A percentile compares a stretch with the other conserved stretches of the same genome.
Evolutionary conservation across 92 coral and sea anemone species (phyloP).

Genomic region (Chrysogorgia sp.): DNA sequence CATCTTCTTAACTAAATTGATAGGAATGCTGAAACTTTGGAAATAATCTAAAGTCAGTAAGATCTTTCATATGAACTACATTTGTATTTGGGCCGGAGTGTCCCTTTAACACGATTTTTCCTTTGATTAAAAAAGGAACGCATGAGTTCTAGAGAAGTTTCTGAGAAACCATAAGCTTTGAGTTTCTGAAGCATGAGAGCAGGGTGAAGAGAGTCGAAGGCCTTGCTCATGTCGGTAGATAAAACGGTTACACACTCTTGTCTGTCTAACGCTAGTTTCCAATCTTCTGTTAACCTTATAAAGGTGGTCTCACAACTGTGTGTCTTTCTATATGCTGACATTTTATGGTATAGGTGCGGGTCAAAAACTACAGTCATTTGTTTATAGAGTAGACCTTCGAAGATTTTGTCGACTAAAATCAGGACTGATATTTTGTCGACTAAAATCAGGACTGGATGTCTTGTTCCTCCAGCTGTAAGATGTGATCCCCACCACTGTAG

Average conservation of each 20-base stretch:
- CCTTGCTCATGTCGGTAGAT: slow-evolving; percentile 54
- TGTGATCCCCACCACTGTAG: slow-evolving; percentile 45
- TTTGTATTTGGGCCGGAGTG: too few relatives aligned
- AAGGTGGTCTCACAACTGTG: slow-evolving; percentile 60
- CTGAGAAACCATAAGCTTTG: slow-evolving; percentile 56
- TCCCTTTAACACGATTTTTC: slow-evolving; percentile 32
- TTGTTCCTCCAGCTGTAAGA: slow-evolving; percentile 1
- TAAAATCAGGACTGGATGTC: slow-evolving; percentile 60
- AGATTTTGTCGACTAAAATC: slow-evolving; percentile 41
- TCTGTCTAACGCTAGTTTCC: slow-evolving; percentile 47
- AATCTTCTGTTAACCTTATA: slow-evolving; percentile 30
- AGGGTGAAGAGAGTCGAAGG: slow-evolving; percentile 44
- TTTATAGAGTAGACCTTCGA: slow-evolving; percentile 40
- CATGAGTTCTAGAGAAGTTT: slow-evolving; percentile 40
- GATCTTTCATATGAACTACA: too few relatives aligned
- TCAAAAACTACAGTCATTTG: slow-evolving; percentile 48
- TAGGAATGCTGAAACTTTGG: too few relatives aligned
- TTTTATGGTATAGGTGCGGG: slow-evolving; percentile 22
- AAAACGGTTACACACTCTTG: slow-evolving; percentile 29
- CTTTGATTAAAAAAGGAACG: slow-evolving; percentile 38
- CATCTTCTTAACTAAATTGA: too few relatives aligned
- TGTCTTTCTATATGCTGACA: slow-evolving; percentile 39
- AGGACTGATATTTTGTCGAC: slow-evolving; percentile 5
- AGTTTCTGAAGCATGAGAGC: slow-evolving; percentile 45
- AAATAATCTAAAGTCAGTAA: too few relatives aligned